These are phyloP conservation scores for Odontothrips loti DNA, from an alignment of 2,888 invertebrate species.

Conservation along the genomic window DNA sequence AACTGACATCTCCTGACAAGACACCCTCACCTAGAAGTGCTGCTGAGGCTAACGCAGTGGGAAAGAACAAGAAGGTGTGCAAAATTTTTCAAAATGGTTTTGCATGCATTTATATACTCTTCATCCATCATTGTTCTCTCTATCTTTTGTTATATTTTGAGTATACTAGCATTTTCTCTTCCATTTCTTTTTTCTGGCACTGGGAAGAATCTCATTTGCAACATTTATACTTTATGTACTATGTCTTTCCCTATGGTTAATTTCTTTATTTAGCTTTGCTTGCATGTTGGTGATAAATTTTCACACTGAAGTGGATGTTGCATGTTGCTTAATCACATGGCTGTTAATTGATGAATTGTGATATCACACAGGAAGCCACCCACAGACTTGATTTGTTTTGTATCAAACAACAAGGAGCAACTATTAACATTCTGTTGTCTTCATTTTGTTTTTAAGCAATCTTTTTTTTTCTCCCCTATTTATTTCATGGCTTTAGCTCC, in stretches of 20 bases:
- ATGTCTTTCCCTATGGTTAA: no score
- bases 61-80: slow-evolving; percentile 41
- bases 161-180: no score
- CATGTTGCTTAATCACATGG: not conserved
- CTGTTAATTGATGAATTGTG: not conserved
- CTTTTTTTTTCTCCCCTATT: slow-evolving; percentile 9
- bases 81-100: slow-evolving; percentile 27
- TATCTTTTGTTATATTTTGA: no score
- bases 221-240: no score
- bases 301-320: no score
- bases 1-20: slow-evolving; percentile 49
- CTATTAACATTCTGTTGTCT: no score
- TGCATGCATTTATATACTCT: slow-evolving; percentile 10
- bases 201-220: no score
- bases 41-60: slow-evolving; percentile 34
- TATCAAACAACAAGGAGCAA: not conserved
- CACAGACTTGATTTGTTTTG: not conserved
- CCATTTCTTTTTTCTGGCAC: no score
- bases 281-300: no score
- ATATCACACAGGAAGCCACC: no score
- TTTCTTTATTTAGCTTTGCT: no score
- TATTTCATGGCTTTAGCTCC: not conserved
- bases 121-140: no score
- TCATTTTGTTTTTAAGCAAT: not conserved
- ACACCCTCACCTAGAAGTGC: slow-evolving; percentile 49